Conservation (phyloP, 2,797 vertebrate genomes). For the Botia almorhae region DNA sequence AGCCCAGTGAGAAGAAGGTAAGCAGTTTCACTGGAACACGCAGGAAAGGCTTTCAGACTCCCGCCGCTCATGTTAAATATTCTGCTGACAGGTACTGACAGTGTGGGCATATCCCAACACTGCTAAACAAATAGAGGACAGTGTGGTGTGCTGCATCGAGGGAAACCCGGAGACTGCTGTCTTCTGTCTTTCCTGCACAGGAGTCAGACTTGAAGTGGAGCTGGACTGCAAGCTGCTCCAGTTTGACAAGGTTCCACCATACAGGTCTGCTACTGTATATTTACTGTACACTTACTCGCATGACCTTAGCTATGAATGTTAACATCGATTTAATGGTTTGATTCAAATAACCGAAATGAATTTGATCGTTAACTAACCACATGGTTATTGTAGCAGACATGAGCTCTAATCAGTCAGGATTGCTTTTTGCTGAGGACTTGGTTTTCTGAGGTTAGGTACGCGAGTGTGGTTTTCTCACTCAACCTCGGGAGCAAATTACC, state of each 20-base stretch:
- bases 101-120: constrained; percentile 88
- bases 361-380: background rate
- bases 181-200: constrained; percentile 84
- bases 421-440: background rate
- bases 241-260: constrained; percentile 82
- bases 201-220: constrained; percentile 82
- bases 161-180: constrained; percentile 82
- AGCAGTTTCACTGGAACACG: background rate
- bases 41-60: background rate
- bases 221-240: constrained; percentile 81
- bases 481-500: background rate
- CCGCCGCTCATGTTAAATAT: background rate
- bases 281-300: background rate
- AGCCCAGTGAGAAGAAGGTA: constrained; percentile 84
- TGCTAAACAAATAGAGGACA: constrained; percentile 80
- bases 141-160: constrained; percentile 80
- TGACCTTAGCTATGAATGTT: background rate
- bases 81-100: constrained; percentile 75
- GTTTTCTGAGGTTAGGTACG: background rate
- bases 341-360: background rate
- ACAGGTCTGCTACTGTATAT: constrained; percentile 75
- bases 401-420: background rate
- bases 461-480: background rate
- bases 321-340: background rate
- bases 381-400: background rate